phyloP scores from a whole-genome alignment of 2,888 invertebrate species.

The Volucella bombylans region DNA sequence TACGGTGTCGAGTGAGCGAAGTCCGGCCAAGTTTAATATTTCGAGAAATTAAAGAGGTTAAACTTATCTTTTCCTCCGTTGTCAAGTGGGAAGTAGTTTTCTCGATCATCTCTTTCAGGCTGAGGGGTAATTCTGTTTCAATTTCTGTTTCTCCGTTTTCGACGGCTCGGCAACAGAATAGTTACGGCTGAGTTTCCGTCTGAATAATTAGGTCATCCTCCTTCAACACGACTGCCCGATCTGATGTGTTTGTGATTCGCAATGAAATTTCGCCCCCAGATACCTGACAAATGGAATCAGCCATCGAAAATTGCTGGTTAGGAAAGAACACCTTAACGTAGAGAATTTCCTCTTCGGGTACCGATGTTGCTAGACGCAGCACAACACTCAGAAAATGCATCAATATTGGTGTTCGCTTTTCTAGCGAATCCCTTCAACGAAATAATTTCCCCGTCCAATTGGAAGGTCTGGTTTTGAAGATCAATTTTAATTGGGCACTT shows the following conservation, averaged over 20 bases:
- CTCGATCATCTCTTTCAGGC: constrained; percentile 1
- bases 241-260: constrained; percentile 5
- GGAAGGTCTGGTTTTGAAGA: no score
- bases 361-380: background rate
- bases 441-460: no score
- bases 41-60: background rate
- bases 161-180: constrained; percentile 5
- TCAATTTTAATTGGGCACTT: background rate
- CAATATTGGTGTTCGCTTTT: no score
- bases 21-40: background rate
- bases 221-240: background rate
- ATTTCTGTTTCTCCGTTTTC: constrained; percentile 3
- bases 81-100: constrained; percentile 11
- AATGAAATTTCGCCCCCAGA: background rate
- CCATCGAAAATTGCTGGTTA: no score
- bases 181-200: background rate
- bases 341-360: constrained; percentile 1
- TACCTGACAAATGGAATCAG: no score
- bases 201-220: background rate
- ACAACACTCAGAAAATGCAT: background rate
- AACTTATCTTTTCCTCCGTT: background rate
- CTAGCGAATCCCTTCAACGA: no score
- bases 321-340: background rate
- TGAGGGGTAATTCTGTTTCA: background rate
- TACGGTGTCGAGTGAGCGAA: background rate